Conservation (phyloP, 2,113 vertebrate genomes). For the Conger conger region DNA sequence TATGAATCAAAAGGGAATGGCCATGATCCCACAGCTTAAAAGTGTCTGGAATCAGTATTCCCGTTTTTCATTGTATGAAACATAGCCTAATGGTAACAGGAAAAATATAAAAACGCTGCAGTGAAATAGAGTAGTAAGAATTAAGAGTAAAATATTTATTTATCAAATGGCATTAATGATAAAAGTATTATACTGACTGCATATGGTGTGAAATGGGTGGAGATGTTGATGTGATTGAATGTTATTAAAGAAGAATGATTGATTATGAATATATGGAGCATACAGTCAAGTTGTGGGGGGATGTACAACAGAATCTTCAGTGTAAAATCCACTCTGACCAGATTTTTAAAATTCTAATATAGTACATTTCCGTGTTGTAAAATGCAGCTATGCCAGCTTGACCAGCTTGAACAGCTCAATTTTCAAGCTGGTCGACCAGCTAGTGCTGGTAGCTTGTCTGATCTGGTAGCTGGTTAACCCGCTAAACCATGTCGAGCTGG, state of each 20-base stretch:
- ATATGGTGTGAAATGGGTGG: background rate
- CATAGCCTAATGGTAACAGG: slow-evolving; percentile 28
- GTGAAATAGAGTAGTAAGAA: slow-evolving; percentile 47
- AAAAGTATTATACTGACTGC: slow-evolving; percentile 13
- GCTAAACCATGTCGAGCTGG: too few relatives aligned
- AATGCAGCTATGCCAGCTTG: too few relatives aligned
- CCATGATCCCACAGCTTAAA: slow-evolving; percentile 29
- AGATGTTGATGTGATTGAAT: background rate
- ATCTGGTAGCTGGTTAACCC: too few relatives aligned
- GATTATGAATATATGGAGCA: background rate
- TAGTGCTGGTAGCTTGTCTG: too few relatives aligned
- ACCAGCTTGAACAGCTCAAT: too few relatives aligned
- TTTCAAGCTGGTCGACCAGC: too few relatives aligned
- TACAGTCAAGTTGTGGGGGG: background rate
- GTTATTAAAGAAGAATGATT: background rate
- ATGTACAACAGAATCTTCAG: background rate
- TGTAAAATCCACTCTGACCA: too few relatives aligned
- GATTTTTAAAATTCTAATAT: too few relatives aligned
- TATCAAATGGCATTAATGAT: slow-evolving; percentile 31
- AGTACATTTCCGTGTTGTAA: too few relatives aligned
- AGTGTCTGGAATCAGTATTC: slow-evolving; percentile 48
- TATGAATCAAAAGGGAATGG: slow-evolving; percentile 52
- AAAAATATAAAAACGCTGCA: slow-evolving; percentile 37
- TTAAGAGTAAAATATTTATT: slow-evolving; percentile 24
- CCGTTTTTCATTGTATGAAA: slow-evolving; percentile 47